Conservation (phyloP, 1,140 invertebrate genomes). For the Plodia interpunctella region DNA sequence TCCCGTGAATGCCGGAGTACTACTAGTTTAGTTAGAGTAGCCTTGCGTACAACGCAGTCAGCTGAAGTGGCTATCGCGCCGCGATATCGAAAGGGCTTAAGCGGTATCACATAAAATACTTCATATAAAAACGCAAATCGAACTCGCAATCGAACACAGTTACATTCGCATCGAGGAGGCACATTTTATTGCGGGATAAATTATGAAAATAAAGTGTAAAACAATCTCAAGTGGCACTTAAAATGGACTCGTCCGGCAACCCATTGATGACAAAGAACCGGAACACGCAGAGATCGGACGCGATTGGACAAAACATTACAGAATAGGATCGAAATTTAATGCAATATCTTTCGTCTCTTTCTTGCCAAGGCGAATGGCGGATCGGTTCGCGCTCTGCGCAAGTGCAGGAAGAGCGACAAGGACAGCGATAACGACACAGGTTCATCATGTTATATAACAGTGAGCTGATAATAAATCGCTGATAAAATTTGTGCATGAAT, state of each 20-base stretch:
- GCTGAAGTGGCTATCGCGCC: constrained; percentile 77
- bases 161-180: constrained; percentile 14
- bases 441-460: constrained; percentile 63
- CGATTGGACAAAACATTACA: constrained; percentile 74
- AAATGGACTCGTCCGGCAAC: constrained; percentile 74
- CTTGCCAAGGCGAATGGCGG: constrained; percentile 17
- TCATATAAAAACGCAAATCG: constrained; percentile 14
- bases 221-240: constrained; percentile 49
- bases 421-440: constrained; percentile 43
- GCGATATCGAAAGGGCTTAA: constrained; percentile 66
- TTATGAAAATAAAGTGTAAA: constrained; percentile 50
- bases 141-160: constrained; percentile 16
- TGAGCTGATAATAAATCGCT: constrained; percentile 66
- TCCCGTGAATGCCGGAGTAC: constrained; percentile 64
- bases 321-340: constrained; percentile 75
- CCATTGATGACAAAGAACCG: constrained; percentile 80
- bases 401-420: constrained; percentile 27
- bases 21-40: constrained; percentile 74
- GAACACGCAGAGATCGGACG: constrained; percentile 76
- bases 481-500: constrained; percentile 61
- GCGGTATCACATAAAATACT: constrained; percentile 49
- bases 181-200: constrained; percentile 13
- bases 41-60: constrained; percentile 77
- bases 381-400: constrained; percentile 16
- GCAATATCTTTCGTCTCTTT: constrained; percentile 53